A percentile compares a stretch with the other conserved stretches of the same genome.
Evolutionary conservation across 2,888 invertebrate species (phyloP).

Genomic region (Parnassius apollo): DNA sequence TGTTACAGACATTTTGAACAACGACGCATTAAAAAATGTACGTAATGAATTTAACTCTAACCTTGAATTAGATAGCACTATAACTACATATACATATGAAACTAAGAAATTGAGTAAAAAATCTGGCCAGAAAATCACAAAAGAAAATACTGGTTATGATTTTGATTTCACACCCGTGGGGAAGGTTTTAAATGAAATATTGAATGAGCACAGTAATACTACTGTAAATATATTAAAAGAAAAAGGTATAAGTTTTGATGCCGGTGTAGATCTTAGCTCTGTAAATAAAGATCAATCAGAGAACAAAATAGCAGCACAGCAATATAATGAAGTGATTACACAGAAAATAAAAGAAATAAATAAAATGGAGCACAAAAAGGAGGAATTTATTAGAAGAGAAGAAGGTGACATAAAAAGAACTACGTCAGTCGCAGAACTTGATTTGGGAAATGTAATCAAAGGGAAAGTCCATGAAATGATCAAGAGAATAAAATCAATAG

Average conservation of each 20-base stretch:
- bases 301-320: background rate
- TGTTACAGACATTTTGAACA: too few relatives aligned
- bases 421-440: conserved; percentile 51
- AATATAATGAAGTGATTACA: background rate
- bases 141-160: background rate
- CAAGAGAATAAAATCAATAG: conserved; percentile 49
- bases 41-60: background rate
- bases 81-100: background rate
- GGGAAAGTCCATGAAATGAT: conserved; percentile 52
- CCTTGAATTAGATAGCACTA: background rate
- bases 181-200: background rate
- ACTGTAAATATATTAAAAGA: background rate
- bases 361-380: background rate
- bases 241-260: background rate
- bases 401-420: conserved; percentile 30
- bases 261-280: background rate
- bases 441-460: conserved; percentile 48
- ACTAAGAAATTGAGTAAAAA: background rate
- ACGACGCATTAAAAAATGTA: too few relatives aligned
- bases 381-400: background rate
- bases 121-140: background rate
- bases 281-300: background rate
- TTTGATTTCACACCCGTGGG: background rate
- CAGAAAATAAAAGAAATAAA: background rate
- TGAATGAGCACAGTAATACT: background rate